phyloP scores from a whole-genome alignment of 2,888 invertebrate genomes.

The Drosophila lutescens region DNA sequence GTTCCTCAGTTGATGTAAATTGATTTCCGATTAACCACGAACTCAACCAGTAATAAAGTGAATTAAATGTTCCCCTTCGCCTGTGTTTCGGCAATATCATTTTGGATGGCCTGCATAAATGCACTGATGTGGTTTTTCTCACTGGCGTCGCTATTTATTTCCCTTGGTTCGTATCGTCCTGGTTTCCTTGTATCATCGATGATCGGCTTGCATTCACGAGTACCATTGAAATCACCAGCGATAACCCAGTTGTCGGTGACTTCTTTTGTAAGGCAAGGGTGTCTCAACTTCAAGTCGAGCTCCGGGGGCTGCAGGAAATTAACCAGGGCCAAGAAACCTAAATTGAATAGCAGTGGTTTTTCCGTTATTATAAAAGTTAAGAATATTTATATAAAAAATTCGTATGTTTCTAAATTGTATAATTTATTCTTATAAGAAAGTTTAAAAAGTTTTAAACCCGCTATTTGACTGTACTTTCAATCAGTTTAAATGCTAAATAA shows the following conservation, averaged over 20 bases:
- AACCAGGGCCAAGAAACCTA: not conserved
- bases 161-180: not conserved
- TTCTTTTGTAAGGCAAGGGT: not conserved
- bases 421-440: too few relatives aligned
- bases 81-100: not conserved
- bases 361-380: too few relatives aligned
- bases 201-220: not conserved
- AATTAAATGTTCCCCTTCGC: conserved; percentile 66
- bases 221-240: not conserved
- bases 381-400: too few relatives aligned
- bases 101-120: not conserved
- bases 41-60: conserved; percentile 68
- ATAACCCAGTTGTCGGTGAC: not conserved
- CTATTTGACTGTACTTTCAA: too few relatives aligned
- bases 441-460: too few relatives aligned
- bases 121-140: conserved; percentile 2
- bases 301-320: not conserved
- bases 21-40: conserved; percentile 58
- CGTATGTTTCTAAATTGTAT: too few relatives aligned
- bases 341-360: too few relatives aligned
- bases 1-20: conserved; percentile 69
- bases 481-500: too few relatives aligned
- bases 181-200: too few relatives aligned
- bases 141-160: not conserved
- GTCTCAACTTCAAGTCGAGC: not conserved